Base-by-base conservation (phyloP, 37 sponge, comb jelly and placozoan genomes). In the Lycopodina hypogea region DNA sequence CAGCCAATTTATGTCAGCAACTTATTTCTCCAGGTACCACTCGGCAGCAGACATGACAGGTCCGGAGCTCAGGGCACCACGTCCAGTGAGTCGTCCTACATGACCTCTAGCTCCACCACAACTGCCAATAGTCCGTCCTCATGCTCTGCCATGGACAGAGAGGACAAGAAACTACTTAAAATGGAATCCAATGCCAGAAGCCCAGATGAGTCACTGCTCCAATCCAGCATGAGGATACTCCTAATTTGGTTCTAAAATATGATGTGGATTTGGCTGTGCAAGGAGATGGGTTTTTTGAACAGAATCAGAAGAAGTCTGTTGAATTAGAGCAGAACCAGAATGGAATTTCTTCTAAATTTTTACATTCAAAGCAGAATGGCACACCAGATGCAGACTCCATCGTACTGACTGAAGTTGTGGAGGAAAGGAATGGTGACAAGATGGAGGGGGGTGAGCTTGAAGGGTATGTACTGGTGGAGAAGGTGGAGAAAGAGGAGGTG, bases 121-220 rank as follows among this genome's bases (percentile, higher is more conserved):
- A 21, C 42, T 11, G 45, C 61, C 9, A 40, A 61, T 29, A 60
- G 42, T 42, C 53, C 76, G 42, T 60, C 76, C 60, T 59, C 60
- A 2, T 21, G 21, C n/a, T 42, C 56, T 6, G 2, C 32, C 61
- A 26, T 38, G 17, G 76, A 76, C 42, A 29, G 8, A 9, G 56
- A 76, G 39, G 76, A 76, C 17, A 45, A 4, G 26, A 76, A 76
- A 28, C 59, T 76, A 28, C 56, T 23, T 24, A 61, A 61, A 15
- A 58, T 76, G 76, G 76, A 76, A 17, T 48, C 9, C 6, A 26
- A 3, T 14, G 4, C 48, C 8, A 36, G 42, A 14, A 15, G 29
- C 61, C 24, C 24, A 28, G 24, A 7, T 6, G 14, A 60, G 24
- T 15, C 61, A 4, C 35, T 8, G 26, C 21, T 14, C 59, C 59